Base-by-base conservation (phyloP, 2,888 invertebrate genomes). In the Anaspis maculata region DNA sequence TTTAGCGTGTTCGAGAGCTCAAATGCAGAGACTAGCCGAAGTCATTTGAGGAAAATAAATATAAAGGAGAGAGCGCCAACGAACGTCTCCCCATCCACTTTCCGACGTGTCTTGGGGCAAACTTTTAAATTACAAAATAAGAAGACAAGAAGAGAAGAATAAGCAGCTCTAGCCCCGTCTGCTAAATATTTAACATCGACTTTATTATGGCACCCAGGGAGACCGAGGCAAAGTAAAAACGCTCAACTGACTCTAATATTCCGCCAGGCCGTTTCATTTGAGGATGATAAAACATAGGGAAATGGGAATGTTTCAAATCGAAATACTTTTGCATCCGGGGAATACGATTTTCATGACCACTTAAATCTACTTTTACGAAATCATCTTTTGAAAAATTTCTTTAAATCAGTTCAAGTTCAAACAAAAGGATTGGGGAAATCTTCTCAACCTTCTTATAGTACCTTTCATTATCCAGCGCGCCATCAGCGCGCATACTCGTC, bases 51-150 rank as follows among this genome's bases (percentile, higher is more conserved):
- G 45, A 51, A 50, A 56, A 56, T 57, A 57, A 58, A 58, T 54
- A 54, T 42, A 24, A 50, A 43, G 43, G 36, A 45, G 41, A 37
- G 31, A 35, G 33, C 26, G 33, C 35, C n/a, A n/a, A n/a, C n/a
- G 29, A 37, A 37, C 36, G 43, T 41, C 39, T 39, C 31, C 34
- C 33, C 25, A 37, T 46, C 40, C 39, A 41, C 46, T 44, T 37
- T 11, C 4, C 35, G 46, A 41, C 44, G 45, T 52, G 43, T 52
- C 54, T 50, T 44, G 50, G 45, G 53, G 57, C 53, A 44, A 59
- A 59, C 55, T 59, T 59, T 59, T 56, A 57, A 59, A 59, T 57
- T 56, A 56, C 55, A 50, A 56, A 56, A 57, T 55, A 58, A 56
- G 52, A 56, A 46, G 50, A 52, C 33, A 30, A 34, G 37, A n/a